A percentile compares a stretch with the other conserved stretches of the same genome.
phyloP scores from a whole-genome alignment of 2,113 vertebrate species.

The Oryzias woworae region DNA sequence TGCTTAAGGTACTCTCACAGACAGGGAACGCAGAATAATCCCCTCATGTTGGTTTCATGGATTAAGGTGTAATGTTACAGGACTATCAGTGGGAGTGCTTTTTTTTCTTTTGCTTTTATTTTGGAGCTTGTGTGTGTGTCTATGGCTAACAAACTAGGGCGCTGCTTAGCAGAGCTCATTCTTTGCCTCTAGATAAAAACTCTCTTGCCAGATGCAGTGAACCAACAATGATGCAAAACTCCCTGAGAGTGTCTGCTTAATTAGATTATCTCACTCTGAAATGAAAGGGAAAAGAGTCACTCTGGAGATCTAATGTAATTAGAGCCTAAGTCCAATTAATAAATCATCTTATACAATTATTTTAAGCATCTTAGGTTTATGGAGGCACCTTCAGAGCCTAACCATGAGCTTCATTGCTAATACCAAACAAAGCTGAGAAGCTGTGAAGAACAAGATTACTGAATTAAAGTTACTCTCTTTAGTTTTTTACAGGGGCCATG shows the following conservation, averaged over 20 bases:
- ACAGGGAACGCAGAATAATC: constrained; percentile 13
- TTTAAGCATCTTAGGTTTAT: constrained; percentile 24
- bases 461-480: background rate
- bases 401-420: constrained; percentile 9
- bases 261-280: constrained; percentile 53
- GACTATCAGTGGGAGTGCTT: constrained; percentile 10
- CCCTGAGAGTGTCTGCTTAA: constrained; percentile 50
- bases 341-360: constrained; percentile 43
- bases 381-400: constrained; percentile 12
- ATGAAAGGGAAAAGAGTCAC: constrained; percentile 25
- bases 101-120: background rate
- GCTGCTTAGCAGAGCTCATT: constrained; percentile 42
- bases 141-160: constrained; percentile 16
- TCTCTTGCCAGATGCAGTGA: constrained; percentile 37
- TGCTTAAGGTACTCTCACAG: constrained; percentile 64
- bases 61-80: constrained; percentile 36
- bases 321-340: constrained; percentile 47
- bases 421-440: background rate
- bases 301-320: constrained; percentile 40
- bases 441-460: background rate
- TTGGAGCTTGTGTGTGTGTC: background rate
- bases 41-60: constrained; percentile 32
- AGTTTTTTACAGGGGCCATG: too few relatives aligned
- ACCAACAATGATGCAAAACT: constrained; percentile 52
- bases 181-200: constrained; percentile 36